Evolutionary conservation across 2,888 invertebrate species (phyloP).

Genomic region (Taphrorychus bicolor): DNA sequence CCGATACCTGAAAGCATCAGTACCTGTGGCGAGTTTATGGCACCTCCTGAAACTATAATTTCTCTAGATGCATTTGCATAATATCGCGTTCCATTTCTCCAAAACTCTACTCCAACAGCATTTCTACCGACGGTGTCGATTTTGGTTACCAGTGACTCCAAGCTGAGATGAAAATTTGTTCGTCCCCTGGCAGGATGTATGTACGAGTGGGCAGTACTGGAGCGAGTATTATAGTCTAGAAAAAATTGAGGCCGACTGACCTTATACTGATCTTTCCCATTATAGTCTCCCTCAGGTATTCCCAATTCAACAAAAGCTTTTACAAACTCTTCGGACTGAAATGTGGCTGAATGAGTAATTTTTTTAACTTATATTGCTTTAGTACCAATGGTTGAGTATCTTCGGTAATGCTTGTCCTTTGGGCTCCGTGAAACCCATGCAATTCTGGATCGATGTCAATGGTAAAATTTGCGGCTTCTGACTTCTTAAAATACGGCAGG

Average conservation of each 20-base stretch:
- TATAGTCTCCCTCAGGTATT: constrained; percentile 19
- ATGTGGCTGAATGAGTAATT: neutral
- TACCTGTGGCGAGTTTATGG: constrained; percentile 11
- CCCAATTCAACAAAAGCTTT: constrained; percentile 61
- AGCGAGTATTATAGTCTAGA: constrained; percentile 22
- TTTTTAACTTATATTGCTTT: too few relatives aligned
- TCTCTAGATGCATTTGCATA: constrained; percentile 3
- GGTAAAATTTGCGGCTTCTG: constrained; percentile 14
- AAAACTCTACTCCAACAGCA: constrained; percentile 41
- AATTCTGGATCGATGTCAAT: constrained; percentile 6
- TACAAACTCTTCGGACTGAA: neutral
- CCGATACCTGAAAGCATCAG: too few relatives aligned
- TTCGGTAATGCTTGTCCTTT: neutral
- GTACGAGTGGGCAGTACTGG: constrained; percentile 18
- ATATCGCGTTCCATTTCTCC: constrained; percentile 54
- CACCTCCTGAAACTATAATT: constrained; percentile 11
- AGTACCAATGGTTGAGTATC: neutral
- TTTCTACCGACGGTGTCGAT: constrained; percentile 12
- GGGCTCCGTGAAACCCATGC: constrained; percentile 12
- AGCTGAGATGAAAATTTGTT: constrained; percentile 60
- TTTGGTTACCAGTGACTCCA: constrained; percentile 58
- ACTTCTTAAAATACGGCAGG: constrained; percentile 59
- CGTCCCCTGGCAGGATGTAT: constrained; percentile 22
- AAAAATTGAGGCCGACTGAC: constrained; percentile 30
- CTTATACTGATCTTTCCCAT: constrained; percentile 21